These are phyloP conservation scores for Harpalus rufipes DNA, from an alignment of 2,888 invertebrate species.

Conservation along the genomic window DNA sequence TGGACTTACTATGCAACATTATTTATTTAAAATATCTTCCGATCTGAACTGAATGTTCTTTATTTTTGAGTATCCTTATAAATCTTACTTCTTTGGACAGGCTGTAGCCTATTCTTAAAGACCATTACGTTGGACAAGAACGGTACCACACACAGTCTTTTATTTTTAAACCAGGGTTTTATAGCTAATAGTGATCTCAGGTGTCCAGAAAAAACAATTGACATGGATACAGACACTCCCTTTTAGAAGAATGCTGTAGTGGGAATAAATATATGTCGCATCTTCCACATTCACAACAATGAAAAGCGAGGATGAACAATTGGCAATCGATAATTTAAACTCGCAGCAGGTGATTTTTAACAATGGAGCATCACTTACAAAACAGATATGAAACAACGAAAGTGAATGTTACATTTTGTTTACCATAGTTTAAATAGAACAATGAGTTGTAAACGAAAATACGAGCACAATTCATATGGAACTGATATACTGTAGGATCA, in stretches of 20 bases:
- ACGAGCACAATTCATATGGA: not conserved
- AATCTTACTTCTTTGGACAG: not conserved
- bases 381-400: conserved; percentile 22
- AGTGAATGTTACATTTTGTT: conserved; percentile 39
- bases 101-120: not conserved
- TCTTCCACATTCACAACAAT: not conserved
- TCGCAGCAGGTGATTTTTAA: conserved; percentile 39
- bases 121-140: conserved; percentile 8
- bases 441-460: conserved; percentile 29
- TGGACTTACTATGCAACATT: not conserved
- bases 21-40: not conserved
- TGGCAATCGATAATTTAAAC: conserved; percentile 37
- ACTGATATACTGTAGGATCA: not conserved
- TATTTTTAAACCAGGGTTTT: conserved; percentile 12
- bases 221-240: conserved; percentile 12
- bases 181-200: conserved; percentile 27
- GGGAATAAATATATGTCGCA: not conserved
- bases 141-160: conserved; percentile 21
- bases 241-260: not conserved
- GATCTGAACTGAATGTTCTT: not conserved
- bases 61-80: not conserved
- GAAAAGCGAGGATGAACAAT: not conserved
- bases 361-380: conserved; percentile 49
- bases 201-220: conserved; percentile 25
- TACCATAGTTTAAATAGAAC: conserved; percentile 29